phyloP scores from a whole-genome alignment of 2,888 invertebrate genomes.

The Morinoia aosen region DNA sequence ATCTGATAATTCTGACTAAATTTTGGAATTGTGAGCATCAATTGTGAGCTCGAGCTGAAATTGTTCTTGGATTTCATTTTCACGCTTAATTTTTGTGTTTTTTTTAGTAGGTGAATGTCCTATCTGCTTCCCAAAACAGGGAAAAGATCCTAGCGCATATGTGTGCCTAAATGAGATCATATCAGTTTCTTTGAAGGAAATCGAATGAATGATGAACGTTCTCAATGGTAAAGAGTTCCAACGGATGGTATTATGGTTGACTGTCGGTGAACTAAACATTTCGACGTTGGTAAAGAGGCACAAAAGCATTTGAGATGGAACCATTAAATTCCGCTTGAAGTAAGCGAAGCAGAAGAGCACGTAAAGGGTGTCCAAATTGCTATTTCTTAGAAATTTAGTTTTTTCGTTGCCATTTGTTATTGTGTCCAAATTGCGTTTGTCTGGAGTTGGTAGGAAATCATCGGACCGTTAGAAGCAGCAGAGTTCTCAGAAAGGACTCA shows the following conservation, averaged over 20 bases:
- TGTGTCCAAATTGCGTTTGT: neutral
- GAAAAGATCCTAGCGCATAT: neutral
- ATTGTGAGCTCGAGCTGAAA: neutral
- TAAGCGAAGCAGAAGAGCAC: neutral
- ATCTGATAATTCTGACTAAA: neutral
- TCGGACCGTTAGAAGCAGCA: neutral
- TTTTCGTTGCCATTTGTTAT: neutral
- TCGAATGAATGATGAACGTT: neutral
- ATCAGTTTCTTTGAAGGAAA: neutral
- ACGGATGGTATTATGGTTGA: too few relatives aligned
- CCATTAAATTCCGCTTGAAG: neutral
- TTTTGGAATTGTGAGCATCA: neutral
- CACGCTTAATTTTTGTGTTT: neutral
- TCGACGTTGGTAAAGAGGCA: neutral
- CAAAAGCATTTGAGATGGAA: neutral
- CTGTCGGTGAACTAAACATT: neutral
- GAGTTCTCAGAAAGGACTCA: neutral
- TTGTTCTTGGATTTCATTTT: neutral
- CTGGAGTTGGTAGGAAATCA: neutral
- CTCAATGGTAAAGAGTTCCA: too few relatives aligned
- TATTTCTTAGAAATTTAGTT: neutral
- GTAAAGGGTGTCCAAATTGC: neutral
- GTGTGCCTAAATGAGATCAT: neutral
- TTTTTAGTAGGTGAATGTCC: neutral
- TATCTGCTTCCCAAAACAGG: neutral